Evolutionary conservation across 2,113 vertebrate genomes (phyloP).

Genomic region (Microcebus tavaratra): DNA sequence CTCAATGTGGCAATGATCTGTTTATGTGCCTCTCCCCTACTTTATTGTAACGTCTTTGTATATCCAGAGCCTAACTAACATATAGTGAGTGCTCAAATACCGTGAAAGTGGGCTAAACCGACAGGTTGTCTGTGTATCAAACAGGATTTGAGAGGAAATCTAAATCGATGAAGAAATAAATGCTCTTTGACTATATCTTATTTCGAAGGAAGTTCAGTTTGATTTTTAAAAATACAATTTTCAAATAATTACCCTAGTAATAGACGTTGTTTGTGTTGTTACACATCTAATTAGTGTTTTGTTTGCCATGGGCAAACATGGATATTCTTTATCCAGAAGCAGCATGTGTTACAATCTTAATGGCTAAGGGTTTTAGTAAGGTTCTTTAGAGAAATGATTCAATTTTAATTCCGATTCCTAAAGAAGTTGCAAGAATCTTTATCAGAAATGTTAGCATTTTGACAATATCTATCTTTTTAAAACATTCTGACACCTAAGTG

Average conservation of each 20-base stretch:
- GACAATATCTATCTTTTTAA: constrained; percentile 77
- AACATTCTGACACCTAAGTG: constrained; percentile 72
- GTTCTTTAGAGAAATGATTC: constrained; percentile 41
- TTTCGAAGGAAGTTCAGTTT: constrained; percentile 3
- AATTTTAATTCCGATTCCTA: constrained; percentile 73
- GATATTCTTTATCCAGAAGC: constrained; percentile 27
- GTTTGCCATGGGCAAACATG: constrained; percentile 61
- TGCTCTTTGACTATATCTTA: background rate
- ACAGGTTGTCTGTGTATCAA: background rate
- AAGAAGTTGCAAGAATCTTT: constrained; percentile 69
- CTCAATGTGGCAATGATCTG: background rate
- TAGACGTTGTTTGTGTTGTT: background rate
- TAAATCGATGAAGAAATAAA: background rate
- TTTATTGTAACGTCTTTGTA: background rate
- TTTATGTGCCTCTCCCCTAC: background rate
- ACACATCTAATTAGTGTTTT: constrained; percentile 63
- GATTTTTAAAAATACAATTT: constrained; percentile 8
- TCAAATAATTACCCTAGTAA: background rate
- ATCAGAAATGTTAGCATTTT: constrained; percentile 71
- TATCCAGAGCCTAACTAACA: background rate
- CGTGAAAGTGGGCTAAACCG: background rate
- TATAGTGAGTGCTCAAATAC: background rate
- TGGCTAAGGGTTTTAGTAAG: constrained; percentile 57
- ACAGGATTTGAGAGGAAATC: background rate
- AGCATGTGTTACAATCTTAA: constrained; percentile 54